Evolutionary conservation across 2,888 invertebrate genomes (phyloP), one percentile per base, ranked within the genome.

Genomic region (Diloba caeruleocephala): DNA sequence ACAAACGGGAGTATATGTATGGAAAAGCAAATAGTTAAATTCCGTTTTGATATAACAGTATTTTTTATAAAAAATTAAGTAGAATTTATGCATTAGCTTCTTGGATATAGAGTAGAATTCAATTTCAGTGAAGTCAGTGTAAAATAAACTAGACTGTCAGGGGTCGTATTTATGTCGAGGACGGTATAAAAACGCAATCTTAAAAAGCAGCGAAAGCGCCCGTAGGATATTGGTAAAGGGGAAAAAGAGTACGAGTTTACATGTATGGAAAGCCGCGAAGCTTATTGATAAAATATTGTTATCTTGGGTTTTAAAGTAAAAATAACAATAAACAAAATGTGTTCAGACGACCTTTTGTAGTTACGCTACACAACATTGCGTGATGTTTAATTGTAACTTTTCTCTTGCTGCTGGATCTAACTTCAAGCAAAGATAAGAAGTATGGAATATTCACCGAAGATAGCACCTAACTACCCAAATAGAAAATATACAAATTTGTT

Each of bases 131-230:
- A 78, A 82, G 79, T 80, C 76, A 74, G 76, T 77, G 76, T 76
- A 77, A 77, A 81, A 81, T 83, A 83, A 83, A 83, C 82, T 79
- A 75, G 77, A 76, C 76, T 81, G 73, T 81, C 71, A 74, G 74
- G 79, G 79, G 71, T 77, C 74, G 78, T 77, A 78, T 82, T 81
- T 83, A 80, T 83, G 75, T 74, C 74, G 67, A 64, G 72, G 71
- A 74, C 71, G 74, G 72, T 73, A 81, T 78, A 81, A 81, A 82
- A 82, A 81, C 72, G 78, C 72, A 78, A 78, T 79, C 78, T 76
- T 75, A 76, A 79, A 78, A 74, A 74, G 75, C 70, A 72, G 53
- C 73, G 76, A 67, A 79, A 76, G 79, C 71, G 73, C 75, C 81
- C 71, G 64, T 51, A 74, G 76, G 76, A 76, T 79, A 76, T 81